Evolutionary conservation across 64 coral and sea anemone species (phyloP).

Genomic region (Dendrophyllia cribrosa): DNA sequence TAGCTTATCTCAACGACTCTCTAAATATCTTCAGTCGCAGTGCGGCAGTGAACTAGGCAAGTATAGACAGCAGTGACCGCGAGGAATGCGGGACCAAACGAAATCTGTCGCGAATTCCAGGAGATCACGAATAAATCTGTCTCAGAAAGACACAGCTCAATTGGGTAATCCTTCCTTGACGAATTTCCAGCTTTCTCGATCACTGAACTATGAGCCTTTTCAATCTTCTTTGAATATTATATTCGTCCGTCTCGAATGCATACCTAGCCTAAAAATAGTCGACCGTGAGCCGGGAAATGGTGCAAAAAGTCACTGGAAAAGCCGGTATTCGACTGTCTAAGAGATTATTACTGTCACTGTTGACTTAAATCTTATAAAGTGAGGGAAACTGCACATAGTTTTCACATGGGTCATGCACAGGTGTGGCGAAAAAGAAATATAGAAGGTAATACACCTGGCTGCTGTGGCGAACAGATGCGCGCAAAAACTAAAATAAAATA

Average conservation of each 20-base stretch:
- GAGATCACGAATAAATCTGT: conserved; percentile 52
- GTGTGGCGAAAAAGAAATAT: background rate
- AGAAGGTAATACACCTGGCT: background rate
- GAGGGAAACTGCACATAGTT: conserved; percentile 6
- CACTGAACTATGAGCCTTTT: conserved; percentile 10
- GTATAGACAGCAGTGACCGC: conserved; percentile 32
- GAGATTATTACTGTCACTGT: background rate
- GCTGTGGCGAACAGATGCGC: background rate
- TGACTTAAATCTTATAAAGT: conserved; percentile 31
- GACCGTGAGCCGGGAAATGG: conserved; percentile 2
- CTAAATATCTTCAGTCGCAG: background rate
- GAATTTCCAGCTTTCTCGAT: conserved; percentile 56
- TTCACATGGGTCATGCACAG: background rate
- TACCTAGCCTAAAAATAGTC: conserved; percentile 18
- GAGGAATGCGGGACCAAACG: conserved; percentile 32
- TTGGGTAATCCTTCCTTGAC: conserved; percentile 48
- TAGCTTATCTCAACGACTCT: background rate
- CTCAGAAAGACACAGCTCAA: conserved; percentile 32
- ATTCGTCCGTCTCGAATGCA: conserved; percentile 16
- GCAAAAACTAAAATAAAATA: background rate
- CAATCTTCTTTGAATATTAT: conserved; percentile 51
- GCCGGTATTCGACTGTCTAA: conserved; percentile 32
- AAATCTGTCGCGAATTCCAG: conserved; percentile 57
- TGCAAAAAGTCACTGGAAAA: conserved; percentile 25
- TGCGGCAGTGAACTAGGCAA: background rate